These are phyloP conservation scores for Temnothorax nylanderi DNA, from an alignment of 1,140 invertebrate species.

Conservation along the genomic window DNA sequence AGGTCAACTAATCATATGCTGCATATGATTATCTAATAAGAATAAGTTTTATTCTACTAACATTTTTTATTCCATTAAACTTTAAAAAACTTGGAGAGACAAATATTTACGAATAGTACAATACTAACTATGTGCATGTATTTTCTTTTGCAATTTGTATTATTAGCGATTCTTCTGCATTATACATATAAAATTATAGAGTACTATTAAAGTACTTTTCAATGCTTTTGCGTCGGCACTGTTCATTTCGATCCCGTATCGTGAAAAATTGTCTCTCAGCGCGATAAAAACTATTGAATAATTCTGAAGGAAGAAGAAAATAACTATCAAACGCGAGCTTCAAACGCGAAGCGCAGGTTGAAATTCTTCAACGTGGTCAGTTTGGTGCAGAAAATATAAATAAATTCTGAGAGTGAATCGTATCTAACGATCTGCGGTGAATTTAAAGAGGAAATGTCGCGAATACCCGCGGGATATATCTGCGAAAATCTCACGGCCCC, in stretches of 20 bases:
- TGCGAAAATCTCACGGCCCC: conserved; percentile 62
- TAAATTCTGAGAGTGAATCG: conserved; percentile 29
- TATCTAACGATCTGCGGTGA: conserved; percentile 63
- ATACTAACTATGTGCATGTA: background rate
- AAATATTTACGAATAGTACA: background rate
- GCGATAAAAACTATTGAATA: conserved; percentile 4
- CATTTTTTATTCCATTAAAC: background rate
- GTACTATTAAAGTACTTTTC: background rate
- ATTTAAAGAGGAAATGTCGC: conserved; percentile 64
- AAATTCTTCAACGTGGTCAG: background rate
- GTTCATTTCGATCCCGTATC: conserved; percentile 4
- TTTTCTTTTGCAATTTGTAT: background rate
- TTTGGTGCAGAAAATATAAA: conserved; percentile 41
- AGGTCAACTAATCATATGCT: background rate
- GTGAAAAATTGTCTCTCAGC: conserved; percentile 42
- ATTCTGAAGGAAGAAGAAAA: background rate
- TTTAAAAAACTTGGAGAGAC: background rate
- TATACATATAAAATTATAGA: background rate
- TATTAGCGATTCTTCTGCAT: background rate
- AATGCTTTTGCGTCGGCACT: background rate
- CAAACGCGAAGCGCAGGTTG: background rate
- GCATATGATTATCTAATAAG: background rate
- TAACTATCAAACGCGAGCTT: background rate
- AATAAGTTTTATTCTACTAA: background rate
- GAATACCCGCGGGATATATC: conserved; percentile 50